Percentiles rank a stretch among this genome's conserved stretches.
Evolutionary conservation across 2,888 invertebrate species (phyloP).

Genomic region (Stenotaenia linearis): DNA sequence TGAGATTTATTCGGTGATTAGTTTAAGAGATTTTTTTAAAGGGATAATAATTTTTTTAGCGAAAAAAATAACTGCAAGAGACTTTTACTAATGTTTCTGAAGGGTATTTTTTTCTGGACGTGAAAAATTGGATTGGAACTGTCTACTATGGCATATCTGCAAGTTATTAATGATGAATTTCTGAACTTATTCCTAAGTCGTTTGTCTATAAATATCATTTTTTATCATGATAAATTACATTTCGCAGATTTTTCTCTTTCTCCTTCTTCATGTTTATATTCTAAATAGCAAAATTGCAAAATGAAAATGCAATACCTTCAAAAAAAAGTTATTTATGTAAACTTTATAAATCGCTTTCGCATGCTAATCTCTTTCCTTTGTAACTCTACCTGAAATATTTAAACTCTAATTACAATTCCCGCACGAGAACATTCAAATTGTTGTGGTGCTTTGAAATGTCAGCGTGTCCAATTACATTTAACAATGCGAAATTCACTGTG

Average conservation of each 20-base stretch:
- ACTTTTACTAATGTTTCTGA: neutral
- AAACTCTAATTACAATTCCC: neutral
- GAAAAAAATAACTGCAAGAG: neutral
- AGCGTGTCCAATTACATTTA: neutral
- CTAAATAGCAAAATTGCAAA: neutral
- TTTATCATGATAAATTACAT: neutral
- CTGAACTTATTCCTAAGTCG: neutral
- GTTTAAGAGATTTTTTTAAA: neutral
- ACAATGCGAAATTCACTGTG: neutral
- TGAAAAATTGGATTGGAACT: slow-evolving; percentile 21
- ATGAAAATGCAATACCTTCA: too few species aligned
- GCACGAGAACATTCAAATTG: neutral
- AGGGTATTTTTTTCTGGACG: neutral
- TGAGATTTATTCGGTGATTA: neutral
- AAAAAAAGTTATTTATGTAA: too few species aligned
- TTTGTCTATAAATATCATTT: neutral
- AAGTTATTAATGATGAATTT: slow-evolving; percentile 1
- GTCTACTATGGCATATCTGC: neutral
- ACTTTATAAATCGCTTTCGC: neutral
- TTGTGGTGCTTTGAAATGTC: slow-evolving; percentile 3
- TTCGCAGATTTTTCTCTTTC: neutral
- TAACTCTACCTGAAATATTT: neutral
- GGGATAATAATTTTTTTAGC: neutral
- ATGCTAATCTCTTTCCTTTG: neutral
- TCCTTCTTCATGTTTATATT: neutral